Evolutionary conservation across 1,140 invertebrate species (phyloP).

Genomic region (Stegodyphus dumicola): DNA sequence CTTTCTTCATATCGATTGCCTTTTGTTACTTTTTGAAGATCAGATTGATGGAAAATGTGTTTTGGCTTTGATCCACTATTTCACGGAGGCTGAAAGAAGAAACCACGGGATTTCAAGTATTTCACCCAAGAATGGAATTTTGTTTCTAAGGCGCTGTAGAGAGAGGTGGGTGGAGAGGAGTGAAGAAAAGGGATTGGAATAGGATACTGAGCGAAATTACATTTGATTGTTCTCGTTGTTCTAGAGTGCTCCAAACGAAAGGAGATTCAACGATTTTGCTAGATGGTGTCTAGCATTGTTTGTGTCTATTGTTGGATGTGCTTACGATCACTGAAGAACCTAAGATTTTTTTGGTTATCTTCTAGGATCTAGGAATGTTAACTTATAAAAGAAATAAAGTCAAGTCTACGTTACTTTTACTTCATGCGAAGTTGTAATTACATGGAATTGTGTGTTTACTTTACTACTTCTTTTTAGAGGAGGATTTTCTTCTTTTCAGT

Average conservation of each 20-base stretch:
- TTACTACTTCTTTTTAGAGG: too few relatives aligned
- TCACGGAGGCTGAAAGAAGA: background rate
- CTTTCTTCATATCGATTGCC: background rate
- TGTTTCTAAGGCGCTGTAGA: background rate
- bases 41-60: background rate
- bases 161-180: background rate
- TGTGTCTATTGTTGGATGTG: background rate
- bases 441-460: too few relatives aligned
- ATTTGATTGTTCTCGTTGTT: conserved; percentile 21
- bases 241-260: background rate
- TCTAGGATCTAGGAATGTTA: background rate
- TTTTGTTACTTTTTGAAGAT: conserved; percentile 7
- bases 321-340: background rate
- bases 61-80: background rate
- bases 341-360: background rate
- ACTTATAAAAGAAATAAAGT: too few relatives aligned
- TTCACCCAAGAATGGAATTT: background rate
- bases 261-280: conserved; percentile 3
- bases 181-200: conserved; percentile 4
- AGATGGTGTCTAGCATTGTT: background rate
- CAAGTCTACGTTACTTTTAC: too few relatives aligned
- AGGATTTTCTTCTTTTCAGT: too few relatives aligned
- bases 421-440: too few relatives aligned
- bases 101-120: conserved; percentile 35
- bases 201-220: conserved; percentile 12